Evolutionary conservation across 2,113 vertebrate species (phyloP).

Genomic region (Galbula dea): DNA sequence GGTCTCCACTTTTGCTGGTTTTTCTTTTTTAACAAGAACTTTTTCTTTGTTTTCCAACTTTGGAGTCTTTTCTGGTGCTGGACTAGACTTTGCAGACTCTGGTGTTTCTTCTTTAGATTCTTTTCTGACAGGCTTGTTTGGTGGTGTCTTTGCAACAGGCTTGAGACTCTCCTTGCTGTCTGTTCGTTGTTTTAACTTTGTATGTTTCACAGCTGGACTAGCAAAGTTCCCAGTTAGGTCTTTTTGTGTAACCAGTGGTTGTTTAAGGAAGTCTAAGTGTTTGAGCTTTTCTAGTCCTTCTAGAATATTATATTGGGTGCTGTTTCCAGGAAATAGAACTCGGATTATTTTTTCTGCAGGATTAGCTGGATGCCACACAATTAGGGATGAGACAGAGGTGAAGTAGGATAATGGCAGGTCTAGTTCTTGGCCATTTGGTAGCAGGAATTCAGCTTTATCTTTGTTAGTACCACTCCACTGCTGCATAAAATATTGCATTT

Average conservation of each 20-base stretch:
- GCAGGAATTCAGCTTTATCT: slow-evolving; percentile 85
- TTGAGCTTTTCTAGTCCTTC: slow-evolving; percentile 96
- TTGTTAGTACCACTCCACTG: slow-evolving; percentile 91
- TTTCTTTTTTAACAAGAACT: slow-evolving; percentile 80
- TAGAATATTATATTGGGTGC: slow-evolving; percentile 88
- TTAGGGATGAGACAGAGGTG: slow-evolving; percentile 91
- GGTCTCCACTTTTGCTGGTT: slow-evolving; percentile 69
- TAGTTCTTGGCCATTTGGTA: slow-evolving; percentile 88
- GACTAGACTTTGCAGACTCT: slow-evolving; percentile 77
- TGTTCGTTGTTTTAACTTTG: slow-evolving; percentile 87
- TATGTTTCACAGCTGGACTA: slow-evolving; percentile 82
- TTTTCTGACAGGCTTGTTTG: slow-evolving; percentile 81
- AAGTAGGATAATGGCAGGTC: slow-evolving; percentile 88
- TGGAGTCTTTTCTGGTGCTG: slow-evolving; percentile 76
- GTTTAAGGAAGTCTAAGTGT: slow-evolving; percentile 93
- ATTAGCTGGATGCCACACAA: slow-evolving; percentile 97
- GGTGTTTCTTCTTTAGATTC: slow-evolving; percentile 86
- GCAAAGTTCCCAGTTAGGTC: slow-evolving; percentile 75
- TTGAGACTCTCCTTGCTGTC: slow-evolving; percentile 94
- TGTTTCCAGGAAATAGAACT: slow-evolving; percentile 94
- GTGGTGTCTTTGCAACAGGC: slow-evolving; percentile 79
- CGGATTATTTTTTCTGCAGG: slow-evolving; percentile 92
- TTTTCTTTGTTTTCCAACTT: slow-evolving; percentile 92
- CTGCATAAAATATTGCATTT: slow-evolving; percentile 93
- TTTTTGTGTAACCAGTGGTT: slow-evolving; percentile 89